These are phyloP conservation scores for Selene dorsalis DNA, from an alignment of 2,797 vertebrate genomes.

Conservation along the genomic window DNA sequence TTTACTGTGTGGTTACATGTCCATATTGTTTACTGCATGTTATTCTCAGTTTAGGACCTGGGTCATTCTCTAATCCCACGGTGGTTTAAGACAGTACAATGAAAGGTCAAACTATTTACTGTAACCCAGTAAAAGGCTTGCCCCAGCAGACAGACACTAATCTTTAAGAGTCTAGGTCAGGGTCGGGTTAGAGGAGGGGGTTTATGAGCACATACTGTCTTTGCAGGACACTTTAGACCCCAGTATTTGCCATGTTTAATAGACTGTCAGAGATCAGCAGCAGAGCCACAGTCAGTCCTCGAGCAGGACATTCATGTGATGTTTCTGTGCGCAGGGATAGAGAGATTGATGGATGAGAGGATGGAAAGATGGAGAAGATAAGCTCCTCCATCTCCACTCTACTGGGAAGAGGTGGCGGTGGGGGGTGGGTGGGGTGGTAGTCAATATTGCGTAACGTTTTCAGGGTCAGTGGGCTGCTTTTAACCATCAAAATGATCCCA, in stretches of 20 bases:
- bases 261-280: conserved; percentile 17
- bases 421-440: not conserved
- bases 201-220: conserved; percentile 20
- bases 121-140: conserved; percentile 16
- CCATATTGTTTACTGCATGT: not conserved
- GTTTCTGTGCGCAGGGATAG: conserved; percentile 26
- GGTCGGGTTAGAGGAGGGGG: not conserved
- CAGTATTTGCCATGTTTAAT: conserved; percentile 13
- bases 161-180: conserved; percentile 43
- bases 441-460: conserved; percentile 61
- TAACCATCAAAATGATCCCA: conserved; percentile 55
- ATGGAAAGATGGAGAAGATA: conserved; percentile 51
- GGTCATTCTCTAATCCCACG: conserved; percentile 23
- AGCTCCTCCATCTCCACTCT: conserved; percentile 42
- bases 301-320: conserved; percentile 3
- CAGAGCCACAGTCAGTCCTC: conserved; percentile 8
- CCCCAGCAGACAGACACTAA: conserved; percentile 24
- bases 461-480: conserved; percentile 66
- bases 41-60: not conserved
- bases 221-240: conserved; percentile 3
- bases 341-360: conserved; percentile 49
- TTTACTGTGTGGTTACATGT: not conserved
- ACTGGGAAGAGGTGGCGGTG: not conserved
- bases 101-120: conserved; percentile 39
- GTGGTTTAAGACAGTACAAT: conserved; percentile 16